Evolutionary conservation across 2,888 invertebrate species (phyloP).

Genomic region (Macrosiphum euphorbiae): DNA sequence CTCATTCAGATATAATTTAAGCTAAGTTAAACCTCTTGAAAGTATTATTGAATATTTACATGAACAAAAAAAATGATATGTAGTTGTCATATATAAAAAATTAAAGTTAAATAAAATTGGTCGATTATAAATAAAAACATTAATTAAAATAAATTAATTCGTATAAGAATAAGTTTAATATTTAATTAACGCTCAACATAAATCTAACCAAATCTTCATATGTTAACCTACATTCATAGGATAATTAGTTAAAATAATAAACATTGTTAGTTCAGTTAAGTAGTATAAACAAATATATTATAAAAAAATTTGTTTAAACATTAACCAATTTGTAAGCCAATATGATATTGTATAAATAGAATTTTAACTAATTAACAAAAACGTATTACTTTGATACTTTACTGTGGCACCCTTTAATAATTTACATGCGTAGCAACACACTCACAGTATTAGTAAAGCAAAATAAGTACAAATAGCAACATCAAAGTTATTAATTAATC

Average conservation of each 20-base stretch:
- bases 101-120: not conserved
- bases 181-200: not conserved
- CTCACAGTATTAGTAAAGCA: conserved; percentile 62
- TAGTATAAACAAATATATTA: not conserved
- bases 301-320: not conserved
- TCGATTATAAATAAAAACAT: not conserved
- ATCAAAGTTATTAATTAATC: conserved; percentile 57
- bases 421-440: conserved; percentile 62
- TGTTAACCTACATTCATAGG: not conserved
- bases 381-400: conserved; percentile 15
- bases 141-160: conserved; percentile 13
- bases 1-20: not conserved
- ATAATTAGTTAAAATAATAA: not conserved
- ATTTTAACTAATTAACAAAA: conserved; percentile 35
- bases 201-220: not conserved
- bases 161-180: conserved; percentile 13
- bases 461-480: conserved; percentile 64
- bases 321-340: not conserved
- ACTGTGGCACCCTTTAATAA: conserved; percentile 60
- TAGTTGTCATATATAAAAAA: conserved; percentile 13
- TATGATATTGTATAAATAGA: not conserved
- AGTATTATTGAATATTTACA: not conserved
- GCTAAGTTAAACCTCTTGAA: not conserved
- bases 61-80: conserved; percentile 48
- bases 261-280: not conserved